Conservation (phyloP, 1,140 invertebrate species). For the Mylabris phalerata region DNA sequence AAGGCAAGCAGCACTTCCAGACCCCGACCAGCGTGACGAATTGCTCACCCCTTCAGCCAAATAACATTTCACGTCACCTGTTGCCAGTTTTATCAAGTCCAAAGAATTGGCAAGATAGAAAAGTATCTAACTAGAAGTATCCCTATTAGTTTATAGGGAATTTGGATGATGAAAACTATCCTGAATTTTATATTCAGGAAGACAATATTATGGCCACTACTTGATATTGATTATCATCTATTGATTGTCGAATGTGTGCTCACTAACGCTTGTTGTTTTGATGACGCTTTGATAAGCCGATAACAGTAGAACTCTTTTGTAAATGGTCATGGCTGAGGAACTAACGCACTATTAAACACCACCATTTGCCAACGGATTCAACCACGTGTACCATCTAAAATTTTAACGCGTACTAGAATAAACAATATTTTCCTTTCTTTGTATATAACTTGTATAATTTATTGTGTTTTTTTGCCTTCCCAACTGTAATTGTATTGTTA, state of each 20-base stretch:
- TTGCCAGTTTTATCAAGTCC: background rate
- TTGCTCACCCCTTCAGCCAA: conserved; percentile 18
- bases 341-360: too few species aligned
- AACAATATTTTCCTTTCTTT: too few species aligned
- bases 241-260: background rate
- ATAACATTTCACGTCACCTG: conserved; percentile 15
- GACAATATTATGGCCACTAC: too few species aligned
- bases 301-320: too few species aligned
- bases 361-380: too few species aligned
- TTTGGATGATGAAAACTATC: background rate
- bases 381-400: too few species aligned
- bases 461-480: too few species aligned
- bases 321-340: too few species aligned
- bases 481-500: too few species aligned
- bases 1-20: conserved; percentile 44
- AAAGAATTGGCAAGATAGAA: background rate
- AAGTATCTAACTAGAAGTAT: background rate
- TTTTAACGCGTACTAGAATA: too few species aligned
- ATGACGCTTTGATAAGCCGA: background rate
- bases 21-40: conserved; percentile 41
- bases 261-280: background rate
- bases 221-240: background rate
- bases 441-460: too few species aligned
- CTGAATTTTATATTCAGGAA: background rate
- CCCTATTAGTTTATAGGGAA: background rate